Conservation (phyloP, 2,888 invertebrate species). For the Lathronympha strigana region DNA sequence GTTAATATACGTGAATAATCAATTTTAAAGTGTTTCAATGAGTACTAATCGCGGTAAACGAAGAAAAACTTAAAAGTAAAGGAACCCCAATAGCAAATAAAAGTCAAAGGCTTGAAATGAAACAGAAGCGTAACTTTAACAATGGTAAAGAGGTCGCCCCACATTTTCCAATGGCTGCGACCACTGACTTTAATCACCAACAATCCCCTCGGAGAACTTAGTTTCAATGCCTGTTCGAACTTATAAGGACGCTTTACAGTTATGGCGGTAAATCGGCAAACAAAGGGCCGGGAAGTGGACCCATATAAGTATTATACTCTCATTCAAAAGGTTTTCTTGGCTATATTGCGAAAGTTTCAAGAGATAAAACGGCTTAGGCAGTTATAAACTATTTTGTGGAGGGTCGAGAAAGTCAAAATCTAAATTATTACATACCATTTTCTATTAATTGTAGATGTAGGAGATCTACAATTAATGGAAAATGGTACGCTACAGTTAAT, state of each 20-base stretch:
- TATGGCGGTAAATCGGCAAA: background rate
- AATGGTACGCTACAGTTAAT: too few species aligned
- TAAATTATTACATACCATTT: background rate
- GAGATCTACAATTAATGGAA: too few species aligned
- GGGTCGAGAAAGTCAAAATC: background rate
- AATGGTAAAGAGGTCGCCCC: slow-evolving; percentile 38
- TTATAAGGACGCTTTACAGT: slow-evolving; percentile 7
- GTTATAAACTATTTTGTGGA: background rate
- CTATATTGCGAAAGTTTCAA: slow-evolving; percentile 1
- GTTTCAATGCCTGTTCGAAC: slow-evolving; percentile 5
- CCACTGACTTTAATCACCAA: slow-evolving; percentile 10
- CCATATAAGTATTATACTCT: too few species aligned
- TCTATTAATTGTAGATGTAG: background rate
- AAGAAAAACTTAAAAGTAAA: background rate
- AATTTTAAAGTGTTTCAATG: background rate
- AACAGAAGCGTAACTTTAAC: slow-evolving; percentile 31
- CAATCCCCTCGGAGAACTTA: slow-evolving; percentile 5
- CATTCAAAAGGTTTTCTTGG: background rate
- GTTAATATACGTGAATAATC: background rate
- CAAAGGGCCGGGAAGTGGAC: background rate
- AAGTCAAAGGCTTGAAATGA: slow-evolving; percentile 18
- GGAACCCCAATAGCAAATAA: slow-evolving; percentile 25
- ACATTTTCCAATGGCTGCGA: slow-evolving; percentile 39
- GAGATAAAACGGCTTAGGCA: background rate
- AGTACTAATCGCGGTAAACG: background rate